Base-by-base conservation (phyloP, 2,888 invertebrate species). In the Mesochorus sp. region DNA sequence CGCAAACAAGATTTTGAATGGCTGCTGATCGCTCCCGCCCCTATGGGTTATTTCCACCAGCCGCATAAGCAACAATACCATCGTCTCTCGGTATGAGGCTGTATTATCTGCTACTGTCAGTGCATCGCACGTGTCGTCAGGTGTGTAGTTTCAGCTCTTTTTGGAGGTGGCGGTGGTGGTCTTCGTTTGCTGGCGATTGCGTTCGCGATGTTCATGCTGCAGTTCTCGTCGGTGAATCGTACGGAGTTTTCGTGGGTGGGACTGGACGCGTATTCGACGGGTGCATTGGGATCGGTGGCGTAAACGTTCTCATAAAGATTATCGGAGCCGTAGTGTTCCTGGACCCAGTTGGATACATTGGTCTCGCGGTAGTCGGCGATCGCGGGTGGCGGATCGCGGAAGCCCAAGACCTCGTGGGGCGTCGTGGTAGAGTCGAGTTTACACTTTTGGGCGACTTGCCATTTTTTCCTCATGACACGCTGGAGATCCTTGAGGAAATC, bases 361-460 rank as follows among this genome's bases (percentile, higher is more conserved):
- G 96, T 95, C 88, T 95, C 95, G n/a, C 95, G 94, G 85, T 95
- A 95, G 84, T 95, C 94, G 6, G 95, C 94, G 0, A 94, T 92
- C 24, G 95, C 92, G 0, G 93, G 93, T 3, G 95, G 95, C 28
- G 96, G 96, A 88, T 97, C 96, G 4, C 97, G 93, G 88, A 98
- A 97, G 0, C 97, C 97, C 4, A 98, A 93, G 1, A 98, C 97
- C 89, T 97, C 97, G 87, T 97, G 97, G 0, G 97, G 97, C 39
- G 96, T 96, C 0, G 97, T 96, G n/a, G 95, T 94, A 10, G 95
- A 95, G 89, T 97, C 97, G 21, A 95, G 91, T 90, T 97, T 96
- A 88, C 97, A 97, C 88, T 97, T 97, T 87, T 98, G 97, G 1
- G 97, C 97, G 0, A 97, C 97, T 87, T 97, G 96, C 96, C 96